Base-by-base conservation (phyloP, 2,888 invertebrate genomes). In the Cataglyphis cursor region DNA sequence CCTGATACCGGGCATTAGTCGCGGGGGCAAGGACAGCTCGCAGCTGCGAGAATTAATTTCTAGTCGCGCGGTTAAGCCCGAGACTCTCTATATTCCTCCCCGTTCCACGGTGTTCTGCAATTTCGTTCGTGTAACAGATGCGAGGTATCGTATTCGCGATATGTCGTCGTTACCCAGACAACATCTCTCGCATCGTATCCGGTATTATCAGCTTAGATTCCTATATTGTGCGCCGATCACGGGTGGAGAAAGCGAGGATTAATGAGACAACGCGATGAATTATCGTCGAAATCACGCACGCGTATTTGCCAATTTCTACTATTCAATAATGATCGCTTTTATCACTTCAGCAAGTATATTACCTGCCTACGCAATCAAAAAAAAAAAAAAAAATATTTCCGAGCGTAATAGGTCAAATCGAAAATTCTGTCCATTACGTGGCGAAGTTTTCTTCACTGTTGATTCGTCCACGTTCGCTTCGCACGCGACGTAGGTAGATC, bases 11-110 rank as follows among this genome's bases (percentile, higher is more conserved):
- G 54, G 70, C 80, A 85, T 82, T 82, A 78, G 81, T 84, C 73
- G 82, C 74, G 84, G 80, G 80, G 35, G 82, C 87, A 87, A 84
- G 87, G 87, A 88, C 81, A 83, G 70, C 70, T 57, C 81, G 65
- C 83, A 78, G 44, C 78, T 70, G 81, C 65, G 90, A 80, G 82
- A 89, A 89, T 89, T 89, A 88, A 89, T 90, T 90, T 81, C 64
- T 72, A 57, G 85, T 68, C 81, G 85, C 72, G 72, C 66, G 81
- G 82, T 82, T 82, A 88, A 61, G 31, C 72, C 66, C 81, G 73
- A n/a, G 51, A 73, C 78, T 35, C 35, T 35, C 35, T 66, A 74
- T 73, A 44, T 10, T 64, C 73, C 28, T 73, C 15, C 73, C 74
- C 38, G 38, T 21, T 31, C 73, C 80, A 38, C 35, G 18, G 8